Base-by-base conservation (phyloP, 2,888 invertebrate genomes). In the Cryptophagus acutangulus region DNA sequence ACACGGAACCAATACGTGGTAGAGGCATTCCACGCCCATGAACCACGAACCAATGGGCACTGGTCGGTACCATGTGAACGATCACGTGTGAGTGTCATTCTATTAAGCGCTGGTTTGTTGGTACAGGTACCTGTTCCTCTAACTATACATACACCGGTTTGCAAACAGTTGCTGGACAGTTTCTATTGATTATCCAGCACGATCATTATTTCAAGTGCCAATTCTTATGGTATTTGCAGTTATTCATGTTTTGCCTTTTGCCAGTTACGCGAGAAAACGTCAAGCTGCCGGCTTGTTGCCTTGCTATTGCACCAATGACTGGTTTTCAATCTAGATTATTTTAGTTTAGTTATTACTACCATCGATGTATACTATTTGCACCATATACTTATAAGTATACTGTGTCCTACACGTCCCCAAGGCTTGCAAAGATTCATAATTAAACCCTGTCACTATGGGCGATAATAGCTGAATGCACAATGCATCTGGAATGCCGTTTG, bases 71-170 rank as follows among this genome's bases (percentile, higher is more conserved):
- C 51, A 49, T 54, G 51, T 46, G 54, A 47, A 46, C 34, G 45
- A 49, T 53, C 57, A 54, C 54, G 53, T 55, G 54, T 33, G 41
- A 34, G 44, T 57, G 53, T 55, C 54, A 51, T 55, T 57, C 52
- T 49, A 51, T 43, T 43, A 36, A 36, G 29, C 17, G 25, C 33
- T 38, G 45, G 34, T n/a, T n/a, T n/a, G n/a, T n/a, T n/a, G n/a
- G n/a, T n/a, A n/a, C n/a, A n/a, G n/a, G n/a, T n/a, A n/a, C n/a
- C n/a, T n/a, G n/a, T n/a, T n/a, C n/a, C n/a, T n/a, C n/a, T n/a
- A n/a, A n/a, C n/a, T n/a, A n/a, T n/a, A n/a, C n/a, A n/a, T n/a
- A n/a, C n/a, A n/a, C n/a, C n/a, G n/a, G n/a, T n/a, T n/a, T n/a
- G n/a, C n/a, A n/a, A n/a, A n/a, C n/a, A 20, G 46, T 48, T 45